Evolutionary conservation across 1,140 invertebrate species (phyloP).

Genomic region (Drosophila virilis): DNA sequence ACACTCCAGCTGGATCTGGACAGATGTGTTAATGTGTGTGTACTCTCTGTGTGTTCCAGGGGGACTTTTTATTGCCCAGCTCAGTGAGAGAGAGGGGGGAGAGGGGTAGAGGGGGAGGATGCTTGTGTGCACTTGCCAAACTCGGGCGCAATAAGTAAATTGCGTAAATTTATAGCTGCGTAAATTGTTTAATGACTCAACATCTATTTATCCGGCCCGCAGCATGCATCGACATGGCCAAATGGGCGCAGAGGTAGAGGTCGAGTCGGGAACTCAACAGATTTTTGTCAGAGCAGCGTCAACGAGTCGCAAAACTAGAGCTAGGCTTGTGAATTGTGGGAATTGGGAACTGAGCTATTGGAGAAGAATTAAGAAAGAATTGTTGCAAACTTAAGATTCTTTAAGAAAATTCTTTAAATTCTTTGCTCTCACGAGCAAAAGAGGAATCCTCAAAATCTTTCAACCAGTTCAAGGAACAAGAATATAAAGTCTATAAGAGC

Average conservation of each 20-base stretch:
- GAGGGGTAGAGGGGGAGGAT: conserved; percentile 17
- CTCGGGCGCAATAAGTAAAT: conserved; percentile 74
- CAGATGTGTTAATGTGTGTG: conserved; percentile 78
- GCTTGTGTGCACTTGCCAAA: conserved; percentile 41
- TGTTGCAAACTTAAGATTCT: no score
- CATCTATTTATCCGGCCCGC: conserved; percentile 71
- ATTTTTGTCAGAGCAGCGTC: conserved; percentile 17
- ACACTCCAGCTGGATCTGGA: conserved; percentile 60
- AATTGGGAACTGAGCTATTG: background rate
- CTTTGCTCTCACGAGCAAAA: no score
- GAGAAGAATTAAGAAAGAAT: no score
- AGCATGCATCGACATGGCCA: conserved; percentile 65
- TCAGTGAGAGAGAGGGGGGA: conserved; percentile 3
- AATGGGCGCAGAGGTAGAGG: conserved; percentile 54
- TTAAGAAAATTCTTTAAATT: no score
- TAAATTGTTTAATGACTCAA: conserved; percentile 84
- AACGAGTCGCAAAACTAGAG: conserved; percentile 26
- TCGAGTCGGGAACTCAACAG: conserved; percentile 25
- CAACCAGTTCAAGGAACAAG: no score
- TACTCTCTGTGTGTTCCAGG: conserved; percentile 24
- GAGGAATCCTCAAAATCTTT: no score
- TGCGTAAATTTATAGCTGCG: conserved; percentile 83
- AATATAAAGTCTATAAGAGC: no score
- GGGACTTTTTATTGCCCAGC: conserved; percentile 74
- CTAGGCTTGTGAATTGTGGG: background rate